Conservation (phyloP, 2,888 invertebrate genomes). For the Esperia sulphurella region DNA sequence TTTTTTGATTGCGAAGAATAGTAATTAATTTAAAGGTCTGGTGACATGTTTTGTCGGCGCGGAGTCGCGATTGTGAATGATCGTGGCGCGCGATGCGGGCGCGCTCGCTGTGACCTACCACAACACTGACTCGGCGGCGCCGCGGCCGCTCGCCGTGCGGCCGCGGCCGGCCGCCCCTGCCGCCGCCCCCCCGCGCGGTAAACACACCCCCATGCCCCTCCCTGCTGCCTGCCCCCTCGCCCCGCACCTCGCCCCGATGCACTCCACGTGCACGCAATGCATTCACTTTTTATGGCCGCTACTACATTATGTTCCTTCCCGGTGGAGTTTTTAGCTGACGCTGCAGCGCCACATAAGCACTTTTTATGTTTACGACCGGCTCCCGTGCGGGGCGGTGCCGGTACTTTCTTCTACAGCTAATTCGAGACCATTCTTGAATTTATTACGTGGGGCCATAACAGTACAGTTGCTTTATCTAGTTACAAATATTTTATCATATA, state of each 20-base stretch:
- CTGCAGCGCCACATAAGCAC: constrained; percentile 71
- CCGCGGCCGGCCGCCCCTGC: constrained; percentile 32
- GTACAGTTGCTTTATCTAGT: background rate
- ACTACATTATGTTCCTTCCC: constrained; percentile 75
- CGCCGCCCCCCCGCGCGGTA: constrained; percentile 70
- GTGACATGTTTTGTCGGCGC: constrained; percentile 58
- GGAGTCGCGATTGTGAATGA: constrained; percentile 61
- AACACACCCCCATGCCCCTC: constrained; percentile 65
- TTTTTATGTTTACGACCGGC: constrained; percentile 72
- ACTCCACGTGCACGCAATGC: constrained; percentile 75
- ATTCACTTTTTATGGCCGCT: constrained; percentile 74
- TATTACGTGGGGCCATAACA: constrained; percentile 9
- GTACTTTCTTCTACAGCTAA: constrained; percentile 58
- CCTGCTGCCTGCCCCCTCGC: constrained; percentile 17
- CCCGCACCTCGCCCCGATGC: constrained; percentile 41
- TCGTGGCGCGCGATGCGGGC: constrained; percentile 48
- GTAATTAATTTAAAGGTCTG: constrained; percentile 10
- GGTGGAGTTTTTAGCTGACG: constrained; percentile 66
- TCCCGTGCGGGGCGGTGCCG: constrained; percentile 55
- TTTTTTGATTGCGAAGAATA: background rate
- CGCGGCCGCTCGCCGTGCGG: constrained; percentile 39
- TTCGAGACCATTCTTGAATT: constrained; percentile 44
- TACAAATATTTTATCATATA: no score
- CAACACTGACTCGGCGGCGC: constrained; percentile 69
- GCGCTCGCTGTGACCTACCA: constrained; percentile 80